These are phyloP conservation scores for Lithosia quadra DNA, from an alignment of 2,888 invertebrate species.

Conservation along the genomic window DNA sequence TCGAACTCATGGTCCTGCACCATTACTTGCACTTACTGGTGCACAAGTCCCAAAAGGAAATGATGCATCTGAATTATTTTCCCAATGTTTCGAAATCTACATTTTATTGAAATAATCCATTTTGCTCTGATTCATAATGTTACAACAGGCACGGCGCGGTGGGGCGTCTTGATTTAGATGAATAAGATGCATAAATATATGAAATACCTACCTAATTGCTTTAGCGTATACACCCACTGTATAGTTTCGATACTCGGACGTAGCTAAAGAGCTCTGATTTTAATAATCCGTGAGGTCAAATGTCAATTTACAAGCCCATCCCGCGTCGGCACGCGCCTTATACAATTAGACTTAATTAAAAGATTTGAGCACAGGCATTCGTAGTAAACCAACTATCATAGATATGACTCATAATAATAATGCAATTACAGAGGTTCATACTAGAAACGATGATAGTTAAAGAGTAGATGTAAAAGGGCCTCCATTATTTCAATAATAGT, in stretches of 20 bases:
- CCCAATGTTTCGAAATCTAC: neutral
- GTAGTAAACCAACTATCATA: constrained; percentile 47
- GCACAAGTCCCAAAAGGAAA: neutral
- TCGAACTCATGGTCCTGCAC: constrained; percentile 54
- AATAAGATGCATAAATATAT: no score
- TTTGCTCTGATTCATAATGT: no score
- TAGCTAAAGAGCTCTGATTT: constrained; percentile 62
- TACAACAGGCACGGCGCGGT: no score
- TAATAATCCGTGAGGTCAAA: constrained; percentile 73
- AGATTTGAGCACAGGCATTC: constrained; percentile 62
- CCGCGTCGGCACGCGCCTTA: constrained; percentile 55
- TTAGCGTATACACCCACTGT: neutral
- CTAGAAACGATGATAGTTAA: constrained; percentile 29
- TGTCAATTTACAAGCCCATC: constrained; percentile 69
- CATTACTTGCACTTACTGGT: neutral
- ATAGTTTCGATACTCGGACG: constrained; percentile 25
- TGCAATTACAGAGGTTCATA: constrained; percentile 40
- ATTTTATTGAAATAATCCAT: neutral
- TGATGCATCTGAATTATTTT: neutral
- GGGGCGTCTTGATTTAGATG: neutral
- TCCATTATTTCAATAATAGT: no score
- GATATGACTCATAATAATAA: constrained; percentile 54
- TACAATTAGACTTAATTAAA: constrained; percentile 73
- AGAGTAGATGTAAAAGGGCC: constrained; percentile 21
- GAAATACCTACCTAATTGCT: neutral